These are phyloP conservation scores for Microcebus griseorufus DNA, from an alignment of 2,113 vertebrate genomes.

Conservation along the genomic window DNA sequence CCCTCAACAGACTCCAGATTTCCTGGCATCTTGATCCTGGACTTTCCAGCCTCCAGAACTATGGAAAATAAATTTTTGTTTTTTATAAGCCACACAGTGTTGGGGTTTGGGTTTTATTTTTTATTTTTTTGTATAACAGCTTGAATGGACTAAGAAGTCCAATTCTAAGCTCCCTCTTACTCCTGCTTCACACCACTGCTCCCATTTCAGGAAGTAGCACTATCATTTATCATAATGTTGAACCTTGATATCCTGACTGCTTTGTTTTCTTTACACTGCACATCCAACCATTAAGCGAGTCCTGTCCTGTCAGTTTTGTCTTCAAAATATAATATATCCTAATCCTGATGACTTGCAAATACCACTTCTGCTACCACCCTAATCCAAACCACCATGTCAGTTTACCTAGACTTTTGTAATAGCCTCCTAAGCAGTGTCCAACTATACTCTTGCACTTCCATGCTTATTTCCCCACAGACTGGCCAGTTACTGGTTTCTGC, in stretches of 20 bases:
- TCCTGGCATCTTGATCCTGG: neutral
- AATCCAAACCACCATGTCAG: too few species aligned
- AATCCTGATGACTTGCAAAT: neutral
- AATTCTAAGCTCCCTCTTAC: neutral
- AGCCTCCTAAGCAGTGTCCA: neutral
- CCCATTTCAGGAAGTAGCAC: neutral
- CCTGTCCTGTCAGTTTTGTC: neutral
- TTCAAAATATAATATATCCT: neutral
- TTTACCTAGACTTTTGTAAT: neutral
- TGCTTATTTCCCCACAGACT: neutral
- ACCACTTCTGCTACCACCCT: neutral
- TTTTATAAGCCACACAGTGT: neutral
- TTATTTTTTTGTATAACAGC: neutral
- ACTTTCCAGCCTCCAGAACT: neutral
- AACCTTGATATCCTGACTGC: neutral
- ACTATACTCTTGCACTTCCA: neutral
- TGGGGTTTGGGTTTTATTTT: neutral
- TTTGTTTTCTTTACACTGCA: neutral
- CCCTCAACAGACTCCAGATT: neutral
- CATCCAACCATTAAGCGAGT: neutral
- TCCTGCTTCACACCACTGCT: neutral
- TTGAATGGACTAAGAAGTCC: neutral
- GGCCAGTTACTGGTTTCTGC: neutral
- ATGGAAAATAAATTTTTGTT: neutral
- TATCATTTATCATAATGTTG: neutral